Evolutionary conservation across 2,888 invertebrate species (phyloP).

Genomic region (Athrips mouffetella): DNA sequence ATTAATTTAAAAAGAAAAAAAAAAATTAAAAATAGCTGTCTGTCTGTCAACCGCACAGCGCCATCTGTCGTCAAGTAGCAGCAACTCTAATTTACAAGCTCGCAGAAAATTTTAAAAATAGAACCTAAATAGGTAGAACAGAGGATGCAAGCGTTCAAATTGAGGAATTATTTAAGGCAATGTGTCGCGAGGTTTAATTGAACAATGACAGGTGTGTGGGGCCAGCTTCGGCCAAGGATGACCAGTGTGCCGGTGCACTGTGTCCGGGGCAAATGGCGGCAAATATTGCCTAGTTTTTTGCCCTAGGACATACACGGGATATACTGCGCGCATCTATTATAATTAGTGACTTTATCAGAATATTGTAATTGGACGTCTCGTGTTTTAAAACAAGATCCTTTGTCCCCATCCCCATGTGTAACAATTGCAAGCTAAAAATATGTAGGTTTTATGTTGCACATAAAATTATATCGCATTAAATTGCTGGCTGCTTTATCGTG

Average conservation of each 20-base stretch:
- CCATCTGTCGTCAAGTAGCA: constrained; percentile 66
- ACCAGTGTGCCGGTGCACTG: constrained; percentile 54
- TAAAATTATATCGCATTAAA: constrained; percentile 2
- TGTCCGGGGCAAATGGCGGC: constrained; percentile 46
- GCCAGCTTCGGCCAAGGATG: constrained; percentile 64
- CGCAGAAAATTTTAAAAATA: constrained; percentile 24
- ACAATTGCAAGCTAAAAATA: constrained; percentile 18
- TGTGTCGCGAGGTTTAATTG: constrained; percentile 67
- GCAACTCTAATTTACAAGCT: constrained; percentile 27
- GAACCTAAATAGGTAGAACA: too few relatives aligned
- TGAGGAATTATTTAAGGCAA: constrained; percentile 63
- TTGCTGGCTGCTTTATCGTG: constrained; percentile 1
- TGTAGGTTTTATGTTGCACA: neutral
- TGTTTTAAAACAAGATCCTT: constrained; percentile 42
- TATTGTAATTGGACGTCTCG: constrained; percentile 55
- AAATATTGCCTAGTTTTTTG: constrained; percentile 58
- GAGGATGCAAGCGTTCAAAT: constrained; percentile 39
- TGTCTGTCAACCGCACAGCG: constrained; percentile 32
- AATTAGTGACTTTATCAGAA: constrained; percentile 64
- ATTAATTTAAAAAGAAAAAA: constrained; percentile 30
- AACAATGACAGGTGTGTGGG: constrained; percentile 66
- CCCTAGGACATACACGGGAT: constrained; percentile 38
- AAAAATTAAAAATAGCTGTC: constrained; percentile 21
- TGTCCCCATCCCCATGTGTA: constrained; percentile 36
- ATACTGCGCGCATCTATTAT: constrained; percentile 54